Base-by-base conservation (phyloP, 2,888 invertebrate genomes). In the Drosophila falleni region DNA sequence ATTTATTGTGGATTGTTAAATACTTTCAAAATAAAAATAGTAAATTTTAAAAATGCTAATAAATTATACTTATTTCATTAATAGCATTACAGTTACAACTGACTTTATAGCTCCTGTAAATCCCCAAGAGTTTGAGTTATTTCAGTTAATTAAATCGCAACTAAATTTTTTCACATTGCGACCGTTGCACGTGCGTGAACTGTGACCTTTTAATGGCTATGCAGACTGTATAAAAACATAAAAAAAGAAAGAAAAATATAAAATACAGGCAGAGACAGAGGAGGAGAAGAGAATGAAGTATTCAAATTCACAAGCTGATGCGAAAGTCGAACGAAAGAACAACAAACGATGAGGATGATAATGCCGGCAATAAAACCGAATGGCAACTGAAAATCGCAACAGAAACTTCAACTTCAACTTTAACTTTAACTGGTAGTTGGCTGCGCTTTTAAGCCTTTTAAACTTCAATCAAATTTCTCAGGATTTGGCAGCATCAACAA, bases 391-490 rank as follows among this genome's bases (percentile, higher is more conserved):
- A 81, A 41, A 41, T 33, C 51, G 59, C 49, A 49, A 60, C 54
- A 71, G 11, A 49, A 53, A 37, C n/a, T 26, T n/a, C 11, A 61
- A 50, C 60, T 77, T 66, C 35, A 53, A 37, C n/a, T 26, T n/a
- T 6, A 61, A 50, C 60, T 77, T 66, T 39, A 89, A 78, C 73
- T 88, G 83, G 80, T 80, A 89, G 83, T 86, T 89, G 83, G 71
- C 63, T 71, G 85, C 71, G 89, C 87, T 89, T 81, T 89, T 66
- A 79, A 77, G 69, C 81, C 87, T 78, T 86, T 86, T 83, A 87
- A 83, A 71, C 89, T 88, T 87, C 87, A 84, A 84, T 84, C 84
- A 84, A 88, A 89, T 83, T 82, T 88, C 87, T 79, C 87, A 81
- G 85, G 74, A 85, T 68, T 78, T 80, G 71, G 71, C 80, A 67